Evolutionary conservation across 2,888 invertebrate genomes (phyloP).

Genomic region (Acanthopleura granulata): DNA sequence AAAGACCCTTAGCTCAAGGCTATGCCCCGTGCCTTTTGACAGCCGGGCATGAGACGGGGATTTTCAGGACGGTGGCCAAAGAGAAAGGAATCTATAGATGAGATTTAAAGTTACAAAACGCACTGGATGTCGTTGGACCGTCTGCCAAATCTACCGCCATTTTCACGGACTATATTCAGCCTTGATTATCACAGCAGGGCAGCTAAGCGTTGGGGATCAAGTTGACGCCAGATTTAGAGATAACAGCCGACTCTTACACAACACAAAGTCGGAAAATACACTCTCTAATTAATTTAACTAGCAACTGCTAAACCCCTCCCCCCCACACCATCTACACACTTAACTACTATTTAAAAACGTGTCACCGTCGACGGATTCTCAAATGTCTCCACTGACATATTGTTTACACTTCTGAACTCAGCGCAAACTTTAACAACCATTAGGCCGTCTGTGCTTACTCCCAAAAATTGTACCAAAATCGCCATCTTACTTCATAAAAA

Average conservation of each 20-base stretch:
- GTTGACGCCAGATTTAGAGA: neutral
- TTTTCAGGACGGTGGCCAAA: neutral
- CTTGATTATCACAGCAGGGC: neutral
- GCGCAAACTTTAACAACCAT: no score
- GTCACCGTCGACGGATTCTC: neutral
- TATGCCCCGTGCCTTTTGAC: constrained; percentile 1
- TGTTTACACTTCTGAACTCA: no score
- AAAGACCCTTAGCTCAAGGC: neutral
- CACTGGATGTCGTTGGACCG: neutral
- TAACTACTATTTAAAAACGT: neutral
- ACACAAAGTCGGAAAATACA: neutral
- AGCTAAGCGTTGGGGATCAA: neutral
- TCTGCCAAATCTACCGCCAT: neutral
- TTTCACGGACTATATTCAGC: neutral
- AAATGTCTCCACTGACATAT: no score
- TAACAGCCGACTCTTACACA: neutral
- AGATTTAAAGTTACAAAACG: constrained; percentile 6
- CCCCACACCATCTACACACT: neutral
- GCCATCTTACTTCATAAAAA: no score
- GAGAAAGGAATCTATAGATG: neutral
- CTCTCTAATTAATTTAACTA: constrained; percentile 5
- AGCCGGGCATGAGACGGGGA: neutral
- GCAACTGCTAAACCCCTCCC: neutral
- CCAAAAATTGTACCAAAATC: no score
- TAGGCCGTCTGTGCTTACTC: no score